Evolutionary conservation across 2,797 vertebrate genomes (phyloP).

Genomic region (Carapus acus): DNA sequence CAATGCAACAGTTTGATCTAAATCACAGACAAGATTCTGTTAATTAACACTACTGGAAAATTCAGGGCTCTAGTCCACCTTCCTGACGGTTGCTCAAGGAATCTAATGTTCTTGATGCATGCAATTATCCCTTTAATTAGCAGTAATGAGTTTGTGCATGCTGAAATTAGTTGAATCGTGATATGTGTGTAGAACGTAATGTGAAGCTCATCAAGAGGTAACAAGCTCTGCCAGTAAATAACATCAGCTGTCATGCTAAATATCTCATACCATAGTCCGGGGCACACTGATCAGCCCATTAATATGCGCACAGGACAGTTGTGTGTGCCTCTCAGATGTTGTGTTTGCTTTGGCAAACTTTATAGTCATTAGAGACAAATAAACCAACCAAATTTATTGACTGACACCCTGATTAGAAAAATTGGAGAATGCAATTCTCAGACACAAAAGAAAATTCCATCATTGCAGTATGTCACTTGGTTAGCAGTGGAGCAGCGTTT

Average conservation of each 20-base stretch:
- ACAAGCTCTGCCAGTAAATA: conserved; percentile 68
- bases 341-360: conserved; percentile 25
- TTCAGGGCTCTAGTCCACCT: conserved; percentile 44
- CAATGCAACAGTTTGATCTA: conserved; percentile 18
- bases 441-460: neutral
- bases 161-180: conserved; percentile 69
- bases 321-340: conserved; percentile 16
- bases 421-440: conserved; percentile 5
- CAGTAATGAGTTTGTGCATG: conserved; percentile 74
- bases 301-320: conserved; percentile 18
- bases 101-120: conserved; percentile 72
- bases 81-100: conserved; percentile 55
- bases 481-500: conserved; percentile 5
- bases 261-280: conserved; percentile 40
- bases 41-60: conserved; percentile 37
- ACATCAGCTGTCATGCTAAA: conserved; percentile 63
- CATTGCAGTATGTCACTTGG: conserved; percentile 1
- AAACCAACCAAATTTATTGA: conserved; percentile 17
- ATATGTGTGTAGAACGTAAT: conserved; percentile 68
- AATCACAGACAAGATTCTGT: conserved; percentile 18
- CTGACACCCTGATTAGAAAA: conserved; percentile 6
- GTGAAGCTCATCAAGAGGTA: conserved; percentile 72
- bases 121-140: conserved; percentile 80
- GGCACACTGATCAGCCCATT: conserved; percentile 27
- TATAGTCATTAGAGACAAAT: conserved; percentile 9